These are phyloP conservation scores for Phaethon lepturus DNA, from an alignment of 2,113 vertebrate genomes.

Conservation along the genomic window DNA sequence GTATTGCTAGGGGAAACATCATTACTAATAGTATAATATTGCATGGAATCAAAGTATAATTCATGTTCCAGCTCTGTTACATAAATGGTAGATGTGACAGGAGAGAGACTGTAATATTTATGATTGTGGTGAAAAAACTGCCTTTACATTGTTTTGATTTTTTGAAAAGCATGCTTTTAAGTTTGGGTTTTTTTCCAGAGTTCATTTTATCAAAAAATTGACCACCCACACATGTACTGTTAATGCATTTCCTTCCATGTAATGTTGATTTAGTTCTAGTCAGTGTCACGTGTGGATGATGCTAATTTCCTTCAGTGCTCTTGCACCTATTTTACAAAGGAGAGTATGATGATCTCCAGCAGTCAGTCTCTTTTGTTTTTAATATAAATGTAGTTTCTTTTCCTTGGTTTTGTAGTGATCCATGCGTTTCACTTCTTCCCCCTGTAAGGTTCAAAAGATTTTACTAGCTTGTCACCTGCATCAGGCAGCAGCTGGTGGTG, in stretches of 20 bases:
- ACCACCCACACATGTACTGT: not conserved
- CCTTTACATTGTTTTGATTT: not conserved
- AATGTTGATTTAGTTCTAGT: not conserved
- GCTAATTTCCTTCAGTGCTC: not conserved
- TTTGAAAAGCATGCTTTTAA: not conserved
- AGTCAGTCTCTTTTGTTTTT: not conserved
- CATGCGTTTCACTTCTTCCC: not conserved
- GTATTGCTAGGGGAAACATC: not conserved
- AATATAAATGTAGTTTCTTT: not conserved
- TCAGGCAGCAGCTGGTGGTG: not conserved
- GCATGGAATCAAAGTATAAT: not conserved
- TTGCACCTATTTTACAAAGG: not conserved
- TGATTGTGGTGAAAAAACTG: not conserved
- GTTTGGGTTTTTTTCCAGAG: not conserved
- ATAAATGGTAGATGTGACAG: not conserved
- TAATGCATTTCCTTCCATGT: not conserved
- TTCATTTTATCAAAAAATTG: not conserved
- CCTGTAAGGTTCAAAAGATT: not conserved
- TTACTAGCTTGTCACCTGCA: constrained; percentile 6
- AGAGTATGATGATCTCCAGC: not conserved
- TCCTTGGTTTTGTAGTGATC: not conserved
- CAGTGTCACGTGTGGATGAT: not conserved
- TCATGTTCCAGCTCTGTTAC: not conserved
- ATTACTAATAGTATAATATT: not conserved
- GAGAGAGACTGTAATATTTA: not conserved